These are phyloP conservation scores for Hylomyscus alleni DNA, from an alignment of 2,797 vertebrate species.

Conservation along the genomic window DNA sequence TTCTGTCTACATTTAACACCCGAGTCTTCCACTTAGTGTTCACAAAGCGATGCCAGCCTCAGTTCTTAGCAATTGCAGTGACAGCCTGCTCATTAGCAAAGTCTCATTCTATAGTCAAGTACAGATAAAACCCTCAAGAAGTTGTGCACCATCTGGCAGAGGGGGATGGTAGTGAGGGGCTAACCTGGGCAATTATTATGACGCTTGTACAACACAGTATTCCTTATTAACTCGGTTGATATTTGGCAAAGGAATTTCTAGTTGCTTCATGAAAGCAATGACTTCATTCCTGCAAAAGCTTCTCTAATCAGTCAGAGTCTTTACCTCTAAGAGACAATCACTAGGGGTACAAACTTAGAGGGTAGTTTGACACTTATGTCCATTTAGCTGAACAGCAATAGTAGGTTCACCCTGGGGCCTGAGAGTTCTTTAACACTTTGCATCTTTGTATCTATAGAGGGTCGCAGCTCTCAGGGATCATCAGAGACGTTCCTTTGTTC, in stretches of 20 bases:
- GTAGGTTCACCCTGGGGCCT: background rate
- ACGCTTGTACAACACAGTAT: constrained; percentile 80
- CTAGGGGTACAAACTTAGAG: background rate
- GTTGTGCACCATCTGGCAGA: background rate
- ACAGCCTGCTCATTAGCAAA: background rate
- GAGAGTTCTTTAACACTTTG: no score
- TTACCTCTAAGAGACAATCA: constrained; percentile 69
- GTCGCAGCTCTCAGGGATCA: background rate
- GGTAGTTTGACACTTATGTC: background rate
- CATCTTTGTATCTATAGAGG: background rate
- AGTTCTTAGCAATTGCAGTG: background rate
- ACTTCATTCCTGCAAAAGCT: constrained; percentile 71
- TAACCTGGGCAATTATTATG: constrained; percentile 39
- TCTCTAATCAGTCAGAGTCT: constrained; percentile 71
- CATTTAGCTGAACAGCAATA: background rate
- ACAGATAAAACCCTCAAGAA: constrained; percentile 42
- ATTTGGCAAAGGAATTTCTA: constrained; percentile 80
- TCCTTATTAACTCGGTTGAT: constrained; percentile 44
- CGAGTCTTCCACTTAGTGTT: background rate
- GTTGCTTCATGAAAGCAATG: constrained; percentile 76
- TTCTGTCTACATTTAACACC: background rate
- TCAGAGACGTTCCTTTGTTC: background rate
- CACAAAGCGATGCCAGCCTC: no score
- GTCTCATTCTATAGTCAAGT: background rate
- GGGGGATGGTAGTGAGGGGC: background rate